A percentile compares a stretch with the other conserved stretches of the same genome.
Conservation (phyloP, 2,888 invertebrate species). For the Ochlodes sylvanus region DNA sequence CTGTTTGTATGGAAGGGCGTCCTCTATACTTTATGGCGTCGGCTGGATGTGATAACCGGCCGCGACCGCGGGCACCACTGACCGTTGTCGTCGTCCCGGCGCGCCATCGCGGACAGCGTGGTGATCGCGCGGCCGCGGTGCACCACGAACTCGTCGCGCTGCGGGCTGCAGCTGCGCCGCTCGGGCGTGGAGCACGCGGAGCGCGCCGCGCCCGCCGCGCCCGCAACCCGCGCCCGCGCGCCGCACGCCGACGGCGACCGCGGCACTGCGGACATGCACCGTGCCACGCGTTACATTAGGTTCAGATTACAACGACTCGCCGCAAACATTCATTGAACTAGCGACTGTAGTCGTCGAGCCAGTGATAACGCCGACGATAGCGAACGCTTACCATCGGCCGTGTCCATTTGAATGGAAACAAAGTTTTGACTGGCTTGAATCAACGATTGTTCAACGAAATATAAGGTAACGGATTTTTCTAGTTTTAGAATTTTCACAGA, state of each 20-base stretch:
- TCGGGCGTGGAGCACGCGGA: slow-evolving; percentile 78
- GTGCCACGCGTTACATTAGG: too few species aligned
- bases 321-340: too few species aligned
- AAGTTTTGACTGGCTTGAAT: neutral
- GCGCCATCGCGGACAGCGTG: slow-evolving; percentile 86
- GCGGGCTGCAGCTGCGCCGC: slow-evolving; percentile 70
- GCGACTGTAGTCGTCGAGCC: too few species aligned
- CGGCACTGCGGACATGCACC: slow-evolving; percentile 64
- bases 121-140: slow-evolving; percentile 92
- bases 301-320: neutral
- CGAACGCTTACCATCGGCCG: too few species aligned
- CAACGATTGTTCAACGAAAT: too few species aligned
- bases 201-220: slow-evolving; percentile 48
- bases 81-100: slow-evolving; percentile 64
- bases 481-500: too few species aligned
- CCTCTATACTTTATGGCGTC: too few species aligned
- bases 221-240: slow-evolving; percentile 53
- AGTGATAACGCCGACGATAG: too few species aligned
- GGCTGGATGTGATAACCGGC: too few species aligned
- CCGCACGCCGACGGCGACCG: slow-evolving; percentile 81
- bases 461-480: too few species aligned
- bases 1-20: too few species aligned
- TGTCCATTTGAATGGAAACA: neutral
- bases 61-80: too few species aligned
- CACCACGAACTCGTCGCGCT: slow-evolving; percentile 91